Evolutionary conservation across 2,888 invertebrate genomes (phyloP), one percentile per base, ranked within the genome.

Genomic region (Athalia rosae): DNA sequence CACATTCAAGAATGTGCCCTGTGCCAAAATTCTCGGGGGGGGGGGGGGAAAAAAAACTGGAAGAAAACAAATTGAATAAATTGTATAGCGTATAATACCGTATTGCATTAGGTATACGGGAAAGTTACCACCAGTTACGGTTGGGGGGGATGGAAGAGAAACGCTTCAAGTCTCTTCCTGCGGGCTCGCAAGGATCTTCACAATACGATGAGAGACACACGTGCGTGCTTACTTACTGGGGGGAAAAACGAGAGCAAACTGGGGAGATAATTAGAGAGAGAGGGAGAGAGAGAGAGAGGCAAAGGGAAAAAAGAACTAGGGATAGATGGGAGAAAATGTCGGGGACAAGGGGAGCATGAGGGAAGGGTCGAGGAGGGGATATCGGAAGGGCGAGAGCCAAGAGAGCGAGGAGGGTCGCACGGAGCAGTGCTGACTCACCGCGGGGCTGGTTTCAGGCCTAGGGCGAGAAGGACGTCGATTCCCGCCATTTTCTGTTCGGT

Each of bases 391-490:
- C 56, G 15, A 59, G 41, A 41, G 66, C 41, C 43, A n/a, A 11
- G 47, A 61, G 66, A 58, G 28, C 43, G 45, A 13, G 59, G 67
- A 48, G 48, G 77, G 59, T 59, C 11, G 50, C 67, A 28, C 28
- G 28, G 28, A 28, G 28, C 47, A 62, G 69, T 53, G 77, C 61
- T 64, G 80, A 89, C 89, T 89, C 86, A 89, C 89, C 88, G 83
- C 77, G 83, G 82, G 76, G 90, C 88, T 62, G 92, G 92, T 80
- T 91, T 91, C 63, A 93, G 89, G 15, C 92, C 92, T 48, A 93
- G 91, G 59, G 92, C 92, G 71, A 92, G 87, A 69, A 92, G 88
- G 64, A 93, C 90, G 80, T 92, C 92, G 84, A 92, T 91, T 79
- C 87, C 88, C 81, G 85, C 82, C 84, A 85, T 86, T 81, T 85